A percentile compares a stretch with the other conserved stretches of the same genome.
phyloP scores from a whole-genome alignment of 2,113 vertebrate genomes.

The Opisthocomus hoazin region DNA sequence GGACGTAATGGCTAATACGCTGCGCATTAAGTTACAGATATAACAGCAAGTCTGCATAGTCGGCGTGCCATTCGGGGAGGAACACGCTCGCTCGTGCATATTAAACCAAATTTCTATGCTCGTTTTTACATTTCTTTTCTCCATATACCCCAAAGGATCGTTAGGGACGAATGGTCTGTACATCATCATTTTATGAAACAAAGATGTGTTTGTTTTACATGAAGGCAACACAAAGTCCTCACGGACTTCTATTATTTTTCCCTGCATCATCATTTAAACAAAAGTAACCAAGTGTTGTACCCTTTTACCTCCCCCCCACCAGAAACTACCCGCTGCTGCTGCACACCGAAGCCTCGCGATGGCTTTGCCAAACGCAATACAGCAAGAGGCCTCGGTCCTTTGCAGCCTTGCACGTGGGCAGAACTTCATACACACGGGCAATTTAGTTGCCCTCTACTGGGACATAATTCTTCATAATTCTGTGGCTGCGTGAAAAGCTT shows the following conservation, averaged over 20 bases:
- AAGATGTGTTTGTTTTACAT: conserved; percentile 37
- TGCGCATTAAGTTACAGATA: conserved; percentile 50
- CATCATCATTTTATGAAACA: conserved; percentile 42
- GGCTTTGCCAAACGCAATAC: background rate
- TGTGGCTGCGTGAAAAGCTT: background rate
- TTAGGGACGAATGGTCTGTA: background rate
- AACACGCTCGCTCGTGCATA: conserved; percentile 23
- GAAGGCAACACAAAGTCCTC: conserved; percentile 2
- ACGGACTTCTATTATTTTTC: background rate
- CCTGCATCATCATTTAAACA: background rate
- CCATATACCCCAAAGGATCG: conserved; percentile 25
- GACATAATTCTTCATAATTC: background rate
- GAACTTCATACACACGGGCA: background rate
- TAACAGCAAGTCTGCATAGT: conserved; percentile 31
- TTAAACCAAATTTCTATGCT: conserved; percentile 41
- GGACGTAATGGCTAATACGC: conserved; percentile 22
- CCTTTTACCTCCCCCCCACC: background rate
- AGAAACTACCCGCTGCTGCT: conserved; percentile 2
- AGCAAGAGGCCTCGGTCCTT: background rate
- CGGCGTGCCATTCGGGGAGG: conserved; percentile 30
- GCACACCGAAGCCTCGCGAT: background rate
- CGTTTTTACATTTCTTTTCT: conserved; percentile 20
- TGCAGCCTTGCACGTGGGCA: background rate
- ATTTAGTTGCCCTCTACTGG: background rate
- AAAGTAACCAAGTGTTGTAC: conserved; percentile 1